These are phyloP conservation scores for Gallinago nigripennis DNA, from an alignment of 2,797 vertebrate species.

Conservation along the genomic window DNA sequence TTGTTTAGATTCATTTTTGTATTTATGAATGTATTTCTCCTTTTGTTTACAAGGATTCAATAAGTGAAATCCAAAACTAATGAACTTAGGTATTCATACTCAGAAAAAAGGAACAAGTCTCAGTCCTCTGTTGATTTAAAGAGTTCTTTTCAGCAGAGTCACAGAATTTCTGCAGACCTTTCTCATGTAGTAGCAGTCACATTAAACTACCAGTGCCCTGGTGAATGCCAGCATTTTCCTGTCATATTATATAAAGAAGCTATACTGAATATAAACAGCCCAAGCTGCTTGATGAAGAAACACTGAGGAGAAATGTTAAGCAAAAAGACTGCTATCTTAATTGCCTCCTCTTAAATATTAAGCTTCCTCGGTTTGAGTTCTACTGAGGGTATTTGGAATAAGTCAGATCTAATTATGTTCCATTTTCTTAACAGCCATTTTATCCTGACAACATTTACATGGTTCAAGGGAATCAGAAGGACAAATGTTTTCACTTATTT, in stretches of 20 bases:
- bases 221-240: background rate
- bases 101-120: background rate
- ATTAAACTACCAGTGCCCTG: background rate
- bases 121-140: background rate
- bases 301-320: background rate
- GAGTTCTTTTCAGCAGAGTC: background rate
- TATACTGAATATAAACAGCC: background rate
- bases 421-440: conserved; percentile 46
- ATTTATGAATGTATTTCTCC: background rate
- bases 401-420: conserved; percentile 40
- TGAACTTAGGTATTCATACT: background rate
- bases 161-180: background rate
- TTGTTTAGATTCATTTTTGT: background rate
- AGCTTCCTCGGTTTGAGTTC: conserved; percentile 10
- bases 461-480: background rate
- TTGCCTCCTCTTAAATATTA: conserved; percentile 34
- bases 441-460: conserved; percentile 39
- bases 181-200: background rate
- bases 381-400: conserved; percentile 9
- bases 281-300: background rate
- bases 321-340: conserved; percentile 31
- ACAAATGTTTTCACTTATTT: conserved; percentile 56
- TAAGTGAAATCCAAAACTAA: background rate
- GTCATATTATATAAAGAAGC: background rate
- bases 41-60: background rate